Conservation (phyloP, 2,888 invertebrate species). For the Himalopsyche tibetana region DNA sequence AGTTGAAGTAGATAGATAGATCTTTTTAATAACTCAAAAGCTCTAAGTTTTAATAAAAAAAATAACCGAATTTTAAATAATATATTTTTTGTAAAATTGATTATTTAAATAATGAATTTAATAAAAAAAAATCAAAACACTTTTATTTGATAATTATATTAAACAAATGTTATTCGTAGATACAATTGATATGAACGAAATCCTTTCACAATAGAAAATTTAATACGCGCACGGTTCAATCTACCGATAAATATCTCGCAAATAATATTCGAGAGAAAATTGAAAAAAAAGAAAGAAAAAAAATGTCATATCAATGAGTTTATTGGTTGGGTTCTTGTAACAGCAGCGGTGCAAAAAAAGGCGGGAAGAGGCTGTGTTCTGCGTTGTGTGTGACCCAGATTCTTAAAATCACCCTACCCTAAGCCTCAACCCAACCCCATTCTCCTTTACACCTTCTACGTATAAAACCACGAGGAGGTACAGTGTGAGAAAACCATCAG, state of each 20-base stretch:
- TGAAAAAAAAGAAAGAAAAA: constrained; percentile 8
- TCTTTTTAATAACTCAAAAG: too few relatives aligned
- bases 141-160: too few relatives aligned
- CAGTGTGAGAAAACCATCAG: not conserved
- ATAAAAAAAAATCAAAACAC: too few relatives aligned
- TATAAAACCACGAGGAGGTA: constrained; percentile 1
- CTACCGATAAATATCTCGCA: not conserved
- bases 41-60: too few relatives aligned
- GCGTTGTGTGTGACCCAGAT: constrained; percentile 30
- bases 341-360: constrained; percentile 25
- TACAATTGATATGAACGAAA: too few relatives aligned
- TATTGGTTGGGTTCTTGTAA: not conserved
- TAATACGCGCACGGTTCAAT: too few relatives aligned
- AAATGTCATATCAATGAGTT: constrained; percentile 13
- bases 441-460: not conserved
- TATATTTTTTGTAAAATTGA: too few relatives aligned
- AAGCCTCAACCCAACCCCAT: not conserved
- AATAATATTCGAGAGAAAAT: not conserved
- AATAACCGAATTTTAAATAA: too few relatives aligned
- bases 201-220: too few relatives aligned
- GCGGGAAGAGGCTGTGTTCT: constrained; percentile 27
- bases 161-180: too few relatives aligned
- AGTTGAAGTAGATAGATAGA: too few relatives aligned
- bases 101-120: too few relatives aligned
- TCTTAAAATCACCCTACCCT: not conserved